A percentile compares a stretch with the other conserved stretches of the same genome.
Evolutionary conservation across 2,113 vertebrate genomes (phyloP).

Genomic region (Thalassoma bifasciatum): DNA sequence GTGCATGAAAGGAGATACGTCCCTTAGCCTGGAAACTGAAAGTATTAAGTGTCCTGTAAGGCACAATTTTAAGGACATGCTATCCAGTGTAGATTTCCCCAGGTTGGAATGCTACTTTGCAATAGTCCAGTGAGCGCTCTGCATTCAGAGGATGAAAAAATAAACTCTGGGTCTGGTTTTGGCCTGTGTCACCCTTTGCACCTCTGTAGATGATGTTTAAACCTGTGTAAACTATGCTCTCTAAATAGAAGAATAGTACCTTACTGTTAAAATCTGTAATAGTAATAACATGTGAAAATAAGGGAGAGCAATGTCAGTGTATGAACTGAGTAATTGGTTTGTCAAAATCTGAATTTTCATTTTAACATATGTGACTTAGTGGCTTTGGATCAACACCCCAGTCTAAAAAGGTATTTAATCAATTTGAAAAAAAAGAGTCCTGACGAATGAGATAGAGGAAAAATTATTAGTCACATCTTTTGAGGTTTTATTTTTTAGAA

Average conservation of each 20-base stretch:
- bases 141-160: conserved; percentile 33
- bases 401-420: too few relatives aligned
- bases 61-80: conserved; percentile 37
- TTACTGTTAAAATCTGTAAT: not conserved
- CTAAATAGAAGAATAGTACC: not conserved
- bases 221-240: too few relatives aligned
- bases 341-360: conserved; percentile 6
- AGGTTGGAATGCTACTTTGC: conserved; percentile 29
- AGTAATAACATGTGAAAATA: conserved; percentile 17
- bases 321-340: too few relatives aligned
- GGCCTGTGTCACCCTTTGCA: not conserved
- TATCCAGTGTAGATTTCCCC: conserved; percentile 26
- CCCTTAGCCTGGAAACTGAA: conserved; percentile 19
- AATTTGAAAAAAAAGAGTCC: too few relatives aligned
- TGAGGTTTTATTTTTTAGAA: not conserved
- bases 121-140: conserved; percentile 23
- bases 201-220: conserved; percentile 22
- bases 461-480: too few relatives aligned
- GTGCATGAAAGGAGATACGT: conserved; percentile 34
- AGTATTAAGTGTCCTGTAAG: conserved; percentile 26
- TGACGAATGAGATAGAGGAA: too few relatives aligned
- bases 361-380: not conserved
- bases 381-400: too few relatives aligned
- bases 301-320: too few relatives aligned
- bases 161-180: conserved; percentile 19